These are phyloP conservation scores for Ptyas mucosa DNA, from an alignment of 2,113 vertebrate species.

Conservation along the genomic window DNA sequence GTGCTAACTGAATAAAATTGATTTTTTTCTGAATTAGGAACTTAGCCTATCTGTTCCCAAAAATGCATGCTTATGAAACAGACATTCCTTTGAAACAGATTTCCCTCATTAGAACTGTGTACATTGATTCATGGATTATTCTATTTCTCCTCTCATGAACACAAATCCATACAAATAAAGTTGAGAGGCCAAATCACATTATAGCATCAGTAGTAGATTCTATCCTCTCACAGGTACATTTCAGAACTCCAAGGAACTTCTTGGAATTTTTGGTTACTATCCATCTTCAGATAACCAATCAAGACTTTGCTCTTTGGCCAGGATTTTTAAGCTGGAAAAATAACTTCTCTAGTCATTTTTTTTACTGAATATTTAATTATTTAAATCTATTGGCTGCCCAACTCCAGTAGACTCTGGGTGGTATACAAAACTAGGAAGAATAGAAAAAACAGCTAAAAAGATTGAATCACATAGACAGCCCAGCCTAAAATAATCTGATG, in stretches of 20 bases:
- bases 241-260: neutral
- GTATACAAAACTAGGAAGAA: neutral
- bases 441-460: neutral
- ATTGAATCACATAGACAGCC: neutral
- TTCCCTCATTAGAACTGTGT: neutral
- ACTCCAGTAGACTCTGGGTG: neutral
- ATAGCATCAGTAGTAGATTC: neutral
- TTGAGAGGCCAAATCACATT: neutral
- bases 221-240: neutral
- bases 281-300: neutral
- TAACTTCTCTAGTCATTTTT: neutral
- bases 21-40: slow-evolving; percentile 15
- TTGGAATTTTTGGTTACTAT: neutral
- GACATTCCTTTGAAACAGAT: neutral
- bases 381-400: neutral
- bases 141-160: neutral
- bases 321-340: neutral
- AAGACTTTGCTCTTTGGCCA: neutral
- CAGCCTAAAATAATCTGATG: neutral
- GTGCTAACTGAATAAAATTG: slow-evolving; percentile 43
- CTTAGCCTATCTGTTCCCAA: neutral
- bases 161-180: neutral
- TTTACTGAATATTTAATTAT: neutral
- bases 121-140: neutral
- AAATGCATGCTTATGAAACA: neutral